These are phyloP conservation scores for Casuarius casuarius DNA, from an alignment of 2,113 vertebrate species.

Conservation along the genomic window DNA sequence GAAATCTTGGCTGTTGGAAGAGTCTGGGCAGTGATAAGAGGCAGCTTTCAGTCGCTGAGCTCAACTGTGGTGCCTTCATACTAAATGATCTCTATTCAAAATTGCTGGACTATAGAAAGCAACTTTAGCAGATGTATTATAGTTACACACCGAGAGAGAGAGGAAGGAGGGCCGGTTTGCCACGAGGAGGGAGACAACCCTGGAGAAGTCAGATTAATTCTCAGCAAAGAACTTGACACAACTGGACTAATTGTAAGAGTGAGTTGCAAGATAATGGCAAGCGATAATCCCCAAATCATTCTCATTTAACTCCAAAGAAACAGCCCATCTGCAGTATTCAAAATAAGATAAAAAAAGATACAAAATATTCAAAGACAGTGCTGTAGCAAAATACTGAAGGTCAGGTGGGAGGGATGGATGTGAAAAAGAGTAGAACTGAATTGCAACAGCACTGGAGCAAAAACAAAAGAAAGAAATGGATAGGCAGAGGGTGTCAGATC, in stretches of 20 bases:
- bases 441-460: background rate
- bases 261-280: background rate
- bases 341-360: background rate
- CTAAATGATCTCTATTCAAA: background rate
- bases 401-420: background rate
- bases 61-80: background rate
- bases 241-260: background rate
- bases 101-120: background rate
- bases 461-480: background rate
- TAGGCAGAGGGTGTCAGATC: background rate
- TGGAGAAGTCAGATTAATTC: background rate
- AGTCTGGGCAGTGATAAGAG: background rate
- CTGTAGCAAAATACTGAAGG: background rate
- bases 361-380: background rate
- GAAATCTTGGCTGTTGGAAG: background rate
- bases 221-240: background rate
- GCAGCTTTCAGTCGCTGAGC: background rate
- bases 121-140: background rate
- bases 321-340: background rate
- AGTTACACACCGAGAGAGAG: background rate
- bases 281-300: background rate
- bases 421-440: background rate
- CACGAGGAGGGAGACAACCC: background rate
- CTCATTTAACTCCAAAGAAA: background rate
- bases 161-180: background rate